These are phyloP conservation scores for Galendromus occidentalis DNA, from an alignment of 1,140 invertebrate genomes.

Conservation along the genomic window DNA sequence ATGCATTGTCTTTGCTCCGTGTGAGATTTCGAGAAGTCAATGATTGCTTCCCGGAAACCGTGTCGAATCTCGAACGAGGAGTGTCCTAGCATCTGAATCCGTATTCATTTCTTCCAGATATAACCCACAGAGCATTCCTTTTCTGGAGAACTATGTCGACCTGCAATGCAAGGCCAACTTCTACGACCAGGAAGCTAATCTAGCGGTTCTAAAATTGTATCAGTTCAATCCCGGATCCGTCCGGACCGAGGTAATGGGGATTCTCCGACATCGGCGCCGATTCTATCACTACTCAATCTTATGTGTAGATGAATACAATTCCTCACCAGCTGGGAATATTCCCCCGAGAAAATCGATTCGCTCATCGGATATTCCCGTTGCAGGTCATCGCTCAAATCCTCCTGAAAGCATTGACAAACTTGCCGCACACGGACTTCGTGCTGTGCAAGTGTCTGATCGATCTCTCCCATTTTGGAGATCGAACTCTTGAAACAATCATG, in stretches of 20 bases:
- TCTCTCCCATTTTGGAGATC: constrained; percentile 46
- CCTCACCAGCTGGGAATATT: too few species aligned
- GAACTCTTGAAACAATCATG: constrained; percentile 4
- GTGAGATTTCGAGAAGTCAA: too few species aligned
- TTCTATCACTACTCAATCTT: too few species aligned
- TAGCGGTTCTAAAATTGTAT: constrained; percentile 56
- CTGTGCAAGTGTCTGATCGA: constrained; percentile 83
- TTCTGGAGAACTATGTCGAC: constrained; percentile 74
- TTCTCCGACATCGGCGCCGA: too few species aligned
- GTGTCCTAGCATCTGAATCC: too few species aligned
- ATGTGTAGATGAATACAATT: too few species aligned
- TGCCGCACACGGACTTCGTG: constrained; percentile 89
- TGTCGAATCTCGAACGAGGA: too few species aligned
- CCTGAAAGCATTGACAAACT: constrained; percentile 79
- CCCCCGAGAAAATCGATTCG: too few species aligned
- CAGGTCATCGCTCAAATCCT: constrained; percentile 65
- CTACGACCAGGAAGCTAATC: constrained; percentile 87
- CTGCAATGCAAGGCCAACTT: constrained; percentile 76
- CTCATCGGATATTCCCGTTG: constrained; percentile 19
- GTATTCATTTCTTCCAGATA: constrained; percentile 42
- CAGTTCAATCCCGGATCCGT: constrained; percentile 77
- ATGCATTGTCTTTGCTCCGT: too few species aligned
- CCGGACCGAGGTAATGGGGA: too few species aligned
- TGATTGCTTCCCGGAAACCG: too few species aligned
- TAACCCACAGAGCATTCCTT: constrained; percentile 76